Evolutionary conservation across 2,113 vertebrate species (phyloP).

Genomic region (Petroica traversi): DNA sequence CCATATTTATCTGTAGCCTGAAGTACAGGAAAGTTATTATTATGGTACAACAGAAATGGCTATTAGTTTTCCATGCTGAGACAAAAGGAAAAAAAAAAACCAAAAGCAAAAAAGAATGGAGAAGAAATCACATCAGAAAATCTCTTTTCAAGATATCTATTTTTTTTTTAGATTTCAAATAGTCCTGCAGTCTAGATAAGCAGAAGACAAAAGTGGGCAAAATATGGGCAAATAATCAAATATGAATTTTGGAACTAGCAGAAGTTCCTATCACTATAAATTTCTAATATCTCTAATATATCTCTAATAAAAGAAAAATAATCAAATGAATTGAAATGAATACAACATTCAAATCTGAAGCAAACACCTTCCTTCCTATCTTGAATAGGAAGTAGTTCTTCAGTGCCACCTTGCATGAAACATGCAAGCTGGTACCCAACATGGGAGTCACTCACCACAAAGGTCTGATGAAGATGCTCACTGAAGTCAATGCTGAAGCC

Average conservation of each 20-base stretch:
- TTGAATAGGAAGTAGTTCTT: background rate
- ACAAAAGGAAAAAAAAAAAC: background rate
- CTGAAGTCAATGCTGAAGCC: background rate
- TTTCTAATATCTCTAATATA: too few relatives aligned
- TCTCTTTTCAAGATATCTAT: background rate
- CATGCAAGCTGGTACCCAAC: background rate
- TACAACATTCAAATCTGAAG: background rate
- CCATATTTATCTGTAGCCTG: background rate
- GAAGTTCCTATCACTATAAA: background rate
- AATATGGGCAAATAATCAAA: background rate
- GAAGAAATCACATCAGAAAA: background rate
- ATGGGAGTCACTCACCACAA: background rate
- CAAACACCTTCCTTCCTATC: background rate
- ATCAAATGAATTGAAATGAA: background rate
- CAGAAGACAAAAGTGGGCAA: background rate
- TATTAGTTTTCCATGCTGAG: background rate
- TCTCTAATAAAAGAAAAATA: background rate
- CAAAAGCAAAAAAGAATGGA: accelerated
- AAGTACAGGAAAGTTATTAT: background rate
- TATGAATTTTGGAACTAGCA: background rate
- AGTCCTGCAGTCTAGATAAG: background rate
- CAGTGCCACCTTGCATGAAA: background rate
- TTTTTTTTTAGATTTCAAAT: background rate
- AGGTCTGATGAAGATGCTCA: background rate
- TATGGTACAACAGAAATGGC: background rate